phyloP scores from a whole-genome alignment of 2,113 vertebrate genomes.

The Progne subis region DNA sequence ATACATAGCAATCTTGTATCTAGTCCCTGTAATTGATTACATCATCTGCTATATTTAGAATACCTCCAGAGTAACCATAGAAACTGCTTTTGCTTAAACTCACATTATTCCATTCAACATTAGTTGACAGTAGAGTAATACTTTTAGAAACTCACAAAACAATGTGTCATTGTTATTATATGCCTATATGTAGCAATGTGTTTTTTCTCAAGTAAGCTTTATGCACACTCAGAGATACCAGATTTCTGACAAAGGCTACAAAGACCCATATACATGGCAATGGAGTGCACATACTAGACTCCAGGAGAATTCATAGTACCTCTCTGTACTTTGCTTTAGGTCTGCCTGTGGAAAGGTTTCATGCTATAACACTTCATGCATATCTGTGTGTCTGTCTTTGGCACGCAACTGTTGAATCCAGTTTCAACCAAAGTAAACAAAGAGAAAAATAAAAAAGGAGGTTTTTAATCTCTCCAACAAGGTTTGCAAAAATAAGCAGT shows the following conservation, averaged over 20 bases:
- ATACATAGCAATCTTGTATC: slow-evolving; percentile 39
- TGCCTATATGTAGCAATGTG: neutral
- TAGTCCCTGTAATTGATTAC: slow-evolving; percentile 68
- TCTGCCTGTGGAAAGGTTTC: neutral
- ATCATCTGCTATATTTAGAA: slow-evolving; percentile 80
- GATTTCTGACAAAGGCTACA: slow-evolving; percentile 35
- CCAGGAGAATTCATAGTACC: neutral
- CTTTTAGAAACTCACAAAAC: slow-evolving; percentile 63
- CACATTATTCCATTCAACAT: slow-evolving; percentile 64
- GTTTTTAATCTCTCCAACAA: neutral
- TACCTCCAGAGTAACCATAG: slow-evolving; percentile 75
- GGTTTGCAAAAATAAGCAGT: neutral
- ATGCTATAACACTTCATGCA: neutral
- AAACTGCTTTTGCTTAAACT: slow-evolving; percentile 77
- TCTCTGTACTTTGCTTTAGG: neutral
- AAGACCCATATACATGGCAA: neutral
- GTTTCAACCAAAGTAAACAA: neutral
- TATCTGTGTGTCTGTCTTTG: neutral
- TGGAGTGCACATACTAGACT: neutral
- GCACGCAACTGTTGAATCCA: neutral
- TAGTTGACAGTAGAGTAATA: slow-evolving; percentile 59
- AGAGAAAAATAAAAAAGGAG: neutral
- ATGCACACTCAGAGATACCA: neutral
- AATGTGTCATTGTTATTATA: neutral
- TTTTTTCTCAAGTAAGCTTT: neutral